Percentiles rank a stretch among this genome's conserved stretches.
Evolutionary conservation across 2,888 invertebrate species (phyloP).

Genomic region (Pheosia gnoma): DNA sequence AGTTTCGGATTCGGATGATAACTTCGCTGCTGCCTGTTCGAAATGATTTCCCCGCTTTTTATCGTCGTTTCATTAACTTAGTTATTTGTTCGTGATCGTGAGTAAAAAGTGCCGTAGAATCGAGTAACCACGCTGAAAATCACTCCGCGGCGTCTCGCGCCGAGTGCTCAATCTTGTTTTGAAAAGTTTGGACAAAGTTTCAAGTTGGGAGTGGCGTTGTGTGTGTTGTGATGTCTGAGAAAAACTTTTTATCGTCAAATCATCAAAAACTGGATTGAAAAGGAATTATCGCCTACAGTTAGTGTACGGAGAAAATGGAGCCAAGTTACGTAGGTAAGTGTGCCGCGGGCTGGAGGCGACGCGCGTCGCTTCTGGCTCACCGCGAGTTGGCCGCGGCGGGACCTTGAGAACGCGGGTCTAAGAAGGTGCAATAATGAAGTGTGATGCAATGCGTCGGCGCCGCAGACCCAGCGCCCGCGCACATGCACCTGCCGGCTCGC

Average conservation of each 20-base stretch:
- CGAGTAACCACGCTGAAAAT: conserved; percentile 14
- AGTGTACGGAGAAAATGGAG: conserved; percentile 61
- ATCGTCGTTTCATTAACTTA: conserved; percentile 30
- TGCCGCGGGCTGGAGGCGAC: conserved; percentile 15
- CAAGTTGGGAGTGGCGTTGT: conserved; percentile 62
- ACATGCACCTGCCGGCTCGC: conserved; percentile 12
- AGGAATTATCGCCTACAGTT: conserved; percentile 36
- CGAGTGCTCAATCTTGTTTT: conserved; percentile 41
- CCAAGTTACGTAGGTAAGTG: conserved; percentile 72
- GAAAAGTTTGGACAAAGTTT: conserved; percentile 62
- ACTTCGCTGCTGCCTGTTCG: conserved; percentile 41
- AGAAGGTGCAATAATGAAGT: conserved; percentile 31
- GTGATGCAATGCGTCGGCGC: conserved; percentile 38
- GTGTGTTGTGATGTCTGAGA: conserved; percentile 72
- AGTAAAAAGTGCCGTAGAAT: conserved; percentile 36
- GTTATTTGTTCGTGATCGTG: conserved; percentile 37
- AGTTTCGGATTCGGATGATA: conserved; percentile 40
- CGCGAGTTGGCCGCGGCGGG: conserved; percentile 33
- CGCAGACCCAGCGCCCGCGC: conserved; percentile 13
- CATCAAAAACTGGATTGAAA: conserved; percentile 55
- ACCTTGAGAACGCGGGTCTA: conserved; percentile 49
- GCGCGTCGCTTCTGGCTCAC: conserved; percentile 14
- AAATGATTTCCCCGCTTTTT: conserved; percentile 52
- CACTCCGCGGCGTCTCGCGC: conserved; percentile 18
- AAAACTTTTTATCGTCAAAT: conserved; percentile 59